phyloP scores from a whole-genome alignment of 2,888 invertebrate genomes.

The Acleris literana region DNA sequence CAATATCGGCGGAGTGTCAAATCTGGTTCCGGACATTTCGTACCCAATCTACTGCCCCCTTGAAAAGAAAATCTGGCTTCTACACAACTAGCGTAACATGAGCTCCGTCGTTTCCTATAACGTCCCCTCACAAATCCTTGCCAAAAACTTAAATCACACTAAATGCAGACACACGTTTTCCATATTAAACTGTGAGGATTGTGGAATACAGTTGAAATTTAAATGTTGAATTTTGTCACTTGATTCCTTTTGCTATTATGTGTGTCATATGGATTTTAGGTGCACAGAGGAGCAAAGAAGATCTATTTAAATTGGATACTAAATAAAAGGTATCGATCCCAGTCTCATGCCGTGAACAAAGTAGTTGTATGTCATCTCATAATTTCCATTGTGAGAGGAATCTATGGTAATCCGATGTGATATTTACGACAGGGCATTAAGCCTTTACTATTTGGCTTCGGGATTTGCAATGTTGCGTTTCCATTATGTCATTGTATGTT shows the following conservation, averaged over 20 bases:
- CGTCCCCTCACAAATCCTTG: constrained; percentile 1
- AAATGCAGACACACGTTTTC: not conserved
- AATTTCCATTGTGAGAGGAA: constrained; percentile 45
- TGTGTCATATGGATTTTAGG: constrained; percentile 2
- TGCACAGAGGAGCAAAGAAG: constrained; percentile 24
- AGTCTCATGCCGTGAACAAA: constrained; percentile 42
- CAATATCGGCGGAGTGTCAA: constrained; percentile 70
- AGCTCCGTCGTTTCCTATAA: constrained; percentile 39
- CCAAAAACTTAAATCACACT: not conserved
- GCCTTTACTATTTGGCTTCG: constrained; percentile 12
- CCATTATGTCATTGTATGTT: not conserved
- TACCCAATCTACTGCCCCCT: constrained; percentile 65
- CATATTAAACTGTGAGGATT: not conserved
- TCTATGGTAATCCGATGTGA: constrained; percentile 41
- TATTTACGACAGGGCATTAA: constrained; percentile 23
- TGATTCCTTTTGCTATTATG: not conserved
- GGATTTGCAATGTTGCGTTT: constrained; percentile 19
- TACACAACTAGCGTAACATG: constrained; percentile 47
- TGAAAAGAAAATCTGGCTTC: constrained; percentile 63
- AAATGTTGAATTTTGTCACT: not conserved
- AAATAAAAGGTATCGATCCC: constrained; percentile 52
- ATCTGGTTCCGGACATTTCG: constrained; percentile 67
- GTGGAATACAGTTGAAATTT: no score
- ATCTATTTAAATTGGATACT: constrained; percentile 41
- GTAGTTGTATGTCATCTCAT: constrained; percentile 36